Evolutionary conservation across 2,797 vertebrate genomes (phyloP).

Genomic region (Helicolenus hilgendorfi): DNA sequence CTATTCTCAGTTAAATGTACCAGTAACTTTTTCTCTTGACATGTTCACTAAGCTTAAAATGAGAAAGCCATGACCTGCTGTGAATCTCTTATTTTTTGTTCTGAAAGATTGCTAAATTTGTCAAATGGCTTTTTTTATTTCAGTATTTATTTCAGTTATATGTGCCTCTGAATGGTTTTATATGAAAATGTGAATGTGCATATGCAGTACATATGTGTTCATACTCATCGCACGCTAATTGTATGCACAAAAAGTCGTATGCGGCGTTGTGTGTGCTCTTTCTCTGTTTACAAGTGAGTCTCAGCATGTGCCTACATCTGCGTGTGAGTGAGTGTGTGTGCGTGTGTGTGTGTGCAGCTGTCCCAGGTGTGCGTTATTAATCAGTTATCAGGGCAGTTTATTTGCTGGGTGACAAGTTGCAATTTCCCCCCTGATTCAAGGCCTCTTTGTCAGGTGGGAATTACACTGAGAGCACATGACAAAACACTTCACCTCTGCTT

Average conservation of each 20-base stretch:
- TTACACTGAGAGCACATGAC: slow-evolving; percentile 97
- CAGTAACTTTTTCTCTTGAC: not conserved
- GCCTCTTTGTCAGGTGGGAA: slow-evolving; percentile 99
- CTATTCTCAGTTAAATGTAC: not conserved
- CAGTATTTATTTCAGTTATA: not conserved
- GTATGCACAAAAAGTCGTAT: not conserved
- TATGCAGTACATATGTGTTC: not conserved
- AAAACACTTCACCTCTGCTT: slow-evolving; percentile 96
- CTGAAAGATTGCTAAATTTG: not conserved
- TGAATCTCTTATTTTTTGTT: not conserved
- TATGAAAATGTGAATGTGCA: slow-evolving; percentile 6
- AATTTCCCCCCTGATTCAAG: slow-evolving; percentile 98
- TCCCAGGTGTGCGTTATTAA: slow-evolving; percentile 99
- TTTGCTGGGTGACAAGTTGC: slow-evolving; percentile 99
- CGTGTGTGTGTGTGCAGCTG: slow-evolving; percentile 90
- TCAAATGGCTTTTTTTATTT: not conserved
- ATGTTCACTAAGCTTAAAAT: not conserved
- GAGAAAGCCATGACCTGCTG: not conserved
- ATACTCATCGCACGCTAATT: not conserved
- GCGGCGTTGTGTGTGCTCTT: slow-evolving; percentile 10
- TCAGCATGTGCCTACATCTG: slow-evolving; percentile 51
- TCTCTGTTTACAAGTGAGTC: slow-evolving; percentile 45
- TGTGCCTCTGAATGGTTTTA: not conserved
- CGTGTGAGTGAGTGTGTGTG: not conserved
- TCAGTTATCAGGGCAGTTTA: slow-evolving; percentile 99